phyloP scores from a whole-genome alignment of 2,888 invertebrate species.

The Eudemis profundana region DNA sequence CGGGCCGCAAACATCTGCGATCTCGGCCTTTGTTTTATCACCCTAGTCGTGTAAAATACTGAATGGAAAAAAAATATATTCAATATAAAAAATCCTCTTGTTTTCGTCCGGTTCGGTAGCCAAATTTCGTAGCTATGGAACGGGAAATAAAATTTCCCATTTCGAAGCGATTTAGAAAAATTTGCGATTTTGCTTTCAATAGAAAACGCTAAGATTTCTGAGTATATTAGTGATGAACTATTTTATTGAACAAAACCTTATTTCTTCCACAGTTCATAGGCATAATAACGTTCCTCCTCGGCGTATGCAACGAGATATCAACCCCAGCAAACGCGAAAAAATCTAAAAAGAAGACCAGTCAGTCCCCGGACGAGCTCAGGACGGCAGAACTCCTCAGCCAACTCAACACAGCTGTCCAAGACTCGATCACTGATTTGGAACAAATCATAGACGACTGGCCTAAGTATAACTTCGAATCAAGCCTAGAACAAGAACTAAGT shows the following conservation, averaged over 20 bases:
- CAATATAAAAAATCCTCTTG: no score
- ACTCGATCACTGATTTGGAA: conserved; percentile 68
- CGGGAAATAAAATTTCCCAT: no score
- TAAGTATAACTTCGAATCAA: conserved; percentile 59
- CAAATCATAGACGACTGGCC: conserved; percentile 77
- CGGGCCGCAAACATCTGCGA: no score
- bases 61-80: no score
- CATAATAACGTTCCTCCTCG: conserved; percentile 83
- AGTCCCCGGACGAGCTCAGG: conserved; percentile 75
- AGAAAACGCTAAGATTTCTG: no score
- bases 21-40: no score
- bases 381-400: conserved; percentile 64
- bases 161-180: no score
- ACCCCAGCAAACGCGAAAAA: conserved; percentile 82
- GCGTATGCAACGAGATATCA: conserved; percentile 82
- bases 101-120: no score
- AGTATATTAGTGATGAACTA: no score
- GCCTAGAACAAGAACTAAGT: conserved; percentile 70
- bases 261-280: conserved; percentile 82
- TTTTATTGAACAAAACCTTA: not conserved
- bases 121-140: no score
- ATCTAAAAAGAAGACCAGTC: conserved; percentile 83
- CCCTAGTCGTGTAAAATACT: no score
- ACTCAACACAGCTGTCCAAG: conserved; percentile 68
- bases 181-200: no score